These are phyloP conservation scores for Syngnathoides biaculeatus DNA, from an alignment of 2,113 vertebrate genomes.

Conservation along the genomic window DNA sequence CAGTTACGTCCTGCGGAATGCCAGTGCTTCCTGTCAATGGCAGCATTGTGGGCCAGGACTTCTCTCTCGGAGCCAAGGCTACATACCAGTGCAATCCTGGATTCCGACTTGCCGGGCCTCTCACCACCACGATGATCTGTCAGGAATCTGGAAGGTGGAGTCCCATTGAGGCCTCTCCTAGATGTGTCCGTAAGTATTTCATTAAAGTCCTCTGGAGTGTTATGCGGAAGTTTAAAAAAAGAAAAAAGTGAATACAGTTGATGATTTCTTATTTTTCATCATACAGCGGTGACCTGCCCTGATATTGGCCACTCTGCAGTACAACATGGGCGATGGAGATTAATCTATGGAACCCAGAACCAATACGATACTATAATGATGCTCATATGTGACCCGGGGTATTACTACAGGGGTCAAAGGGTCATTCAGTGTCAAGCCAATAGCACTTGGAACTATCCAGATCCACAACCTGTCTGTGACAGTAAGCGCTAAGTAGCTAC, in stretches of 20 bases:
- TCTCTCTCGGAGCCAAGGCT: constrained; percentile 86
- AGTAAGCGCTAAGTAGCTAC: constrained; percentile 77
- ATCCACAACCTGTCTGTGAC: constrained; percentile 83
- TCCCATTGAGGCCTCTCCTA: constrained; percentile 80
- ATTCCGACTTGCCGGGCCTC: constrained; percentile 77
- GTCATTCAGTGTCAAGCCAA: constrained; percentile 90
- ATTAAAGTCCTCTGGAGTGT: not conserved
- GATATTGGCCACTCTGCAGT: constrained; percentile 85
- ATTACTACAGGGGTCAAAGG: constrained; percentile 90
- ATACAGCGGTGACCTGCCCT: constrained; percentile 85
- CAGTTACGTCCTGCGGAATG: constrained; percentile 92
- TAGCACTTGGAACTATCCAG: constrained; percentile 87
- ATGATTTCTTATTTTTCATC: constrained; percentile 5
- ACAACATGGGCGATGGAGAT: constrained; percentile 91
- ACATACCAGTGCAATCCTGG: constrained; percentile 87
- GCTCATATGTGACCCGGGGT: constrained; percentile 94
- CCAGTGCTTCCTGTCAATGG: constrained; percentile 86
- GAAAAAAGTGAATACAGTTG: not conserved
- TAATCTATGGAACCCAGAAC: constrained; percentile 89
- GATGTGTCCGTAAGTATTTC: constrained; percentile 82
- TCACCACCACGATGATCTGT: constrained; percentile 77
- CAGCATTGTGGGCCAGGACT: constrained; percentile 87
- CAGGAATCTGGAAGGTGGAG: constrained; percentile 89
- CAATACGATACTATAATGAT: constrained; percentile 92
- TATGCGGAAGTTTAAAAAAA: not conserved